Evolutionary conservation across 2,113 vertebrate species (phyloP).

Genomic region (Corythornis vintsioides): DNA sequence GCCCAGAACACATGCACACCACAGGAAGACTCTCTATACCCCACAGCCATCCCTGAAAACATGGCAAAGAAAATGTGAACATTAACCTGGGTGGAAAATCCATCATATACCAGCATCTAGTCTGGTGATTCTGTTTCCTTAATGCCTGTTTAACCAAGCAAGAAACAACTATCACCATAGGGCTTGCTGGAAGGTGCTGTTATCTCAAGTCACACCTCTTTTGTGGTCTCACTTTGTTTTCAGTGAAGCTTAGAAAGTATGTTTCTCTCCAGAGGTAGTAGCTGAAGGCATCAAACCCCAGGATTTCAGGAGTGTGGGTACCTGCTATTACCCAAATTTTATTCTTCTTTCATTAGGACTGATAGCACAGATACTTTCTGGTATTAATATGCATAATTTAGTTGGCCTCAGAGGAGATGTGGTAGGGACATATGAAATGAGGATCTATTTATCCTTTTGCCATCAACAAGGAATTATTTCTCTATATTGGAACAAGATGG

Average conservation of each 20-base stretch:
- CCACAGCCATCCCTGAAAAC: neutral
- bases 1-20: neutral
- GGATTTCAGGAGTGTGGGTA: neutral
- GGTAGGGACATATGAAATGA: neutral
- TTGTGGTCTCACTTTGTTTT: neutral
- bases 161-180: neutral
- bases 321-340: neutral
- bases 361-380: neutral
- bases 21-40: neutral
- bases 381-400: slow-evolving; percentile 19
- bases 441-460: slow-evolving; percentile 17
- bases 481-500: slow-evolving; percentile 35
- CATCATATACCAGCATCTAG: neutral
- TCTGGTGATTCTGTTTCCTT: neutral
- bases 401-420: neutral
- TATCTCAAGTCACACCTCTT: neutral
- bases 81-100: neutral
- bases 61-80: neutral
- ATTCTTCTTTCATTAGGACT: slow-evolving; percentile 1
- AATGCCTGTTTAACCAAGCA: neutral
- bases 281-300: neutral
- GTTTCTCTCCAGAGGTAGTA: neutral
- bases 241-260: neutral
- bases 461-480: slow-evolving; percentile 33
- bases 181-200: neutral